Base-by-base conservation (phyloP, 2,113 vertebrate species). In the Podilymbus podiceps region DNA sequence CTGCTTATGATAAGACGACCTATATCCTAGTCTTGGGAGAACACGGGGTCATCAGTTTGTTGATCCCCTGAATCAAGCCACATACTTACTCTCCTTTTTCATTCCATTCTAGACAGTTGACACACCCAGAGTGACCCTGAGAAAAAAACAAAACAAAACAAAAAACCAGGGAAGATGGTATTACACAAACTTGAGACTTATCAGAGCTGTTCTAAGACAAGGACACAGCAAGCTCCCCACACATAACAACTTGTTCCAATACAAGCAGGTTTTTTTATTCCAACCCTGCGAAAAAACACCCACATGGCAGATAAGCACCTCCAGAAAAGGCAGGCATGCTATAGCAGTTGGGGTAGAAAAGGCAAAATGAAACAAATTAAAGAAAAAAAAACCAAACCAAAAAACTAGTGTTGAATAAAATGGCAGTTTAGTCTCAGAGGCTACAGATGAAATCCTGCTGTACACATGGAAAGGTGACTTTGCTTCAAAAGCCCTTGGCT, bases 21-120 rank as follows among this genome's bases (percentile, higher is more conserved):
- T 62, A 73, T 12, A 89, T 60, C 40, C 64, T 10, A 1, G 50
- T 60, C 59, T 12, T 60, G 67, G 85, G 40, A 88, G 56, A 89
- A 81, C 38, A 63, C 78, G 47, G 25, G 22, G 78, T 79, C 76
- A 72, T 42, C 56, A 24, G 33, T 66, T 40, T 71, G 74, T 23
- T 30, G 74, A 81, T 71, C 68, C 75, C 79, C 71, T 3, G 9
- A 49, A 74, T 28, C 53, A 78, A n/a, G 30, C 60, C 42, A 67
- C 53, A 97, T 80, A 99, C 99, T 99, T 98, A 99, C 99, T 99
- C 99, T 99, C 99, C 99, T 97, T 98, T 98, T 97, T 99, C 99
- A 52, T 99, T 99, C 99, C 99, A 99, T 96, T 99, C 99, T 92
- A 99, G 98, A 97, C 99, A 99, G 98, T 99, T 99, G 92, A 99